Base-by-base conservation (phyloP, 2,888 invertebrate species). In the Lordiphosa andalusiaca region DNA sequence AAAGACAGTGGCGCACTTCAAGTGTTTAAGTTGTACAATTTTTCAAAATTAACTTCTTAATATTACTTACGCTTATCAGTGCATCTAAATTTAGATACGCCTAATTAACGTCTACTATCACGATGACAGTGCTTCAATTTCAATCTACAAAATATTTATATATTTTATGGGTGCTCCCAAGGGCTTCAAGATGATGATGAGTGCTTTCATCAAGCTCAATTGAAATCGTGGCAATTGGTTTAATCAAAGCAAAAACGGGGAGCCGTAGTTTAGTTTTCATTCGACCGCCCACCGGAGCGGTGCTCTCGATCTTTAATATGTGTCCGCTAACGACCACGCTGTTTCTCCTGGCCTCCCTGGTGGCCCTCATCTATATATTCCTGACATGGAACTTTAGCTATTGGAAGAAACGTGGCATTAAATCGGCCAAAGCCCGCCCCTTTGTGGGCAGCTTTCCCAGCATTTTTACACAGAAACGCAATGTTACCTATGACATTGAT, bases 351-450 rank as follows among this genome's bases (percentile, higher is more conserved):
- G 65, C 50, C 5, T 38, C 42, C 1, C 3, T 70, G 0, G 23
- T 53, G 12, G 69, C 51, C 23, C 44, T 78, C 67, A 67, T 71
- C 65, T 89, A 75, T 55, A 30, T 67, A 0, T 88, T 84, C 57
- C 55, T 88, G 1, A 78, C 71, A 4, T 88, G 85, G 70, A 86
- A 86, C 48, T 89, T 85, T 52, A 66, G 80, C 40, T 89, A 87
- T 58, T 91, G 90, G 91, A 86, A 76, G 41, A 86, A 83, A 30
- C 84, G 78, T 0, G 87, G 87, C 6, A 85, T 91, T 2, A 77
- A 80, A 0, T 87, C 87, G 2, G 89, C 88, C 1, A 77, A 81
- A 35, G 89, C 90, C 0, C 63, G 59, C 35, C 71, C 86, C 0
- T 56, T 88, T 5, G 80, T 89, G 13, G 91, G 91, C 0, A 90